Conservation (phyloP, 2,113 vertebrate species). For the Orthonyx spaldingii region DNA sequence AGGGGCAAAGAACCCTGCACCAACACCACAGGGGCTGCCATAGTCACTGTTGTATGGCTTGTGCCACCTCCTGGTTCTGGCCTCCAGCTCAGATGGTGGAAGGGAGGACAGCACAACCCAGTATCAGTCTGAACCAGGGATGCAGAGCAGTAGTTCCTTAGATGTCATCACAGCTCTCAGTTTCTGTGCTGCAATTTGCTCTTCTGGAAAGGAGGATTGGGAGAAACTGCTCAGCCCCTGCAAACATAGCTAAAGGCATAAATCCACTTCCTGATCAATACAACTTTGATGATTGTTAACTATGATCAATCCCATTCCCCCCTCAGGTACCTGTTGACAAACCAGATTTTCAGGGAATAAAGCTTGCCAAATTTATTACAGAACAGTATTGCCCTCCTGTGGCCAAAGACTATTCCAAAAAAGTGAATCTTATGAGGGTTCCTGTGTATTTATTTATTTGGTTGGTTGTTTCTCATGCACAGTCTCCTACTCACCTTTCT, state of each 20-base stretch:
- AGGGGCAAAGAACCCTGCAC: not conserved
- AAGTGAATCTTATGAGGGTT: fast-evolving
- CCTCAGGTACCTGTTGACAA: not conserved
- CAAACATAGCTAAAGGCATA: not conserved
- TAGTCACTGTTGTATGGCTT: not conserved
- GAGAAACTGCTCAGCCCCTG: not conserved
- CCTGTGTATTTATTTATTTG: not conserved
- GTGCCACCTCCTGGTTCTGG: not conserved
- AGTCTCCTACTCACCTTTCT: not conserved
- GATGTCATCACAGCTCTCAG: not conserved
- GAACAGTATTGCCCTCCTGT: conserved; percentile 64
- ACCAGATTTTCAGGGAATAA: not conserved
- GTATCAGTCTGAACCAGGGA: not conserved
- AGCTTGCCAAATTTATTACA: not conserved
- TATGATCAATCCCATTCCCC: not conserved
- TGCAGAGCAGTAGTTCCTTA: not conserved
- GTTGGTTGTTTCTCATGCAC: not conserved
- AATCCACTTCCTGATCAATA: not conserved
- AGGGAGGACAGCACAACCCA: not conserved
- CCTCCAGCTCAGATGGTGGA: not conserved
- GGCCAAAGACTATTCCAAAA: conserved; percentile 1
- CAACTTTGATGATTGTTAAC: not conserved
- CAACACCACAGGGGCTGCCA: not conserved
- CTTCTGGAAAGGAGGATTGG: not conserved
- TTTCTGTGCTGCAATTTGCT: not conserved